These are phyloP conservation scores for Oncorhynchus keta DNA, from an alignment of 2,113 vertebrate genomes.

Conservation along the genomic window DNA sequence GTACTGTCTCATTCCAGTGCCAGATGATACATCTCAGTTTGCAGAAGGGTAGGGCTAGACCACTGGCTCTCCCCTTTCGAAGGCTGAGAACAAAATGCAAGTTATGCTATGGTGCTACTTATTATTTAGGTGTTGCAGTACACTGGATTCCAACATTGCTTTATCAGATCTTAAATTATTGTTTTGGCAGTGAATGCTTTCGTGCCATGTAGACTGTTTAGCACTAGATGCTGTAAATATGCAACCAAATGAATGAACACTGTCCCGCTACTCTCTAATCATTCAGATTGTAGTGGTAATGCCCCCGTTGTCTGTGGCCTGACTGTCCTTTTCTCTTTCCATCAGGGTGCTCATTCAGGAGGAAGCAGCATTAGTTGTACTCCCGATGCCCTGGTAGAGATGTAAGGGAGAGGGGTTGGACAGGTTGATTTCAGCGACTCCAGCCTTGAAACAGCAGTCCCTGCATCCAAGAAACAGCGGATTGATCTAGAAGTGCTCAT, in stretches of 20 bases:
- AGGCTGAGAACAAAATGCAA: conserved; percentile 62
- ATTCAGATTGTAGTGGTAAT: conserved; percentile 5
- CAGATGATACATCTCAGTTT: conserved; percentile 63
- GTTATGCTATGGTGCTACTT: too few relatives aligned
- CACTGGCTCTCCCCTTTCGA: conserved; percentile 72
- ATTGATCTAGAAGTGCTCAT: conserved; percentile 17
- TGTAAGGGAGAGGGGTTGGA: conserved; percentile 59
- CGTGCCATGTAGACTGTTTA: too few relatives aligned
- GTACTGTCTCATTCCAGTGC: conserved; percentile 69
- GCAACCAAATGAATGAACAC: not conserved
- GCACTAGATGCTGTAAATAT: too few relatives aligned
- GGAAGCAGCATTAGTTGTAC: conserved; percentile 77
- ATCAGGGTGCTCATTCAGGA: conserved; percentile 79
- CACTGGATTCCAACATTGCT: not conserved
- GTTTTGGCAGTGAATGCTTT: not conserved
- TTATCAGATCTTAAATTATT: not conserved
- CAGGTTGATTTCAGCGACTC: conserved; percentile 57
- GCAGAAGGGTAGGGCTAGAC: conserved; percentile 71
- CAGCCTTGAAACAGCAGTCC: not conserved
- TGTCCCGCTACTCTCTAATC: not conserved
- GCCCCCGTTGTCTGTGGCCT: conserved; percentile 24
- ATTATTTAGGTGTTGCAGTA: too few relatives aligned
- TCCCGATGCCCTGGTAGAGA: conserved; percentile 24
- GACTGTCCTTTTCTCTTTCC: conserved; percentile 30
- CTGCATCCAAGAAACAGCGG: not conserved